Evolutionary conservation across 35 echinoderm and acorn worm species (phyloP).

Genomic region (Apostichopus californicus): DNA sequence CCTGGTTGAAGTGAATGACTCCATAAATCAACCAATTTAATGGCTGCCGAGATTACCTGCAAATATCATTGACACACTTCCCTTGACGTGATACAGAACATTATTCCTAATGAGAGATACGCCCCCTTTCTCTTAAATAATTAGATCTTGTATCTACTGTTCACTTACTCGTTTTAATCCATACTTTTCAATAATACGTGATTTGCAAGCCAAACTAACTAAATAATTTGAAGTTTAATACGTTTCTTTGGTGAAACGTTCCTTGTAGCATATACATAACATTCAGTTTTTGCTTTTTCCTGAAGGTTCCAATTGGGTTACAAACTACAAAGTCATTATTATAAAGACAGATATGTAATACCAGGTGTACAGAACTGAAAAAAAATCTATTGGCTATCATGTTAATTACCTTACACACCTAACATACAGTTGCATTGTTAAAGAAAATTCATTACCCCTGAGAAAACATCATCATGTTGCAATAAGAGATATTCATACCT

Average conservation of each 20-base stretch:
- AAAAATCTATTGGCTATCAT: too few relatives aligned
- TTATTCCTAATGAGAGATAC: neutral
- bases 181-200: neutral
- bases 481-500: neutral
- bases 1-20: slow-evolving; percentile 5
- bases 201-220: slow-evolving; percentile 52
- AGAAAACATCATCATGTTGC: slow-evolving; percentile 39
- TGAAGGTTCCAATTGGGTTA: slow-evolving; percentile 26
- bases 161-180: neutral
- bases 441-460: slow-evolving; percentile 26
- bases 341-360: slow-evolving; percentile 26
- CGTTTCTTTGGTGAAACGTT: slow-evolving; percentile 5
- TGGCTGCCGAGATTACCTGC: slow-evolving; percentile 12
- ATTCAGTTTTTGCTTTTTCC: slow-evolving; percentile 48
- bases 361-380: too few relatives aligned
- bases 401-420: too few relatives aligned
- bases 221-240: slow-evolving; percentile 27
- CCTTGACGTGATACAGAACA: neutral
- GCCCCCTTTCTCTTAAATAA: neutral
- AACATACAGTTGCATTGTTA: neutral
- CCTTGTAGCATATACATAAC: slow-evolving; percentile 11
- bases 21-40: neutral
- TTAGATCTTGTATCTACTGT: neutral
- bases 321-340: slow-evolving; percentile 52
- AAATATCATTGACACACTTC: slow-evolving; percentile 1